Evolutionary conservation across 2,113 vertebrate species (phyloP), one percentile per base, ranked within the genome.

Genomic region (Alethe castanea): DNA sequence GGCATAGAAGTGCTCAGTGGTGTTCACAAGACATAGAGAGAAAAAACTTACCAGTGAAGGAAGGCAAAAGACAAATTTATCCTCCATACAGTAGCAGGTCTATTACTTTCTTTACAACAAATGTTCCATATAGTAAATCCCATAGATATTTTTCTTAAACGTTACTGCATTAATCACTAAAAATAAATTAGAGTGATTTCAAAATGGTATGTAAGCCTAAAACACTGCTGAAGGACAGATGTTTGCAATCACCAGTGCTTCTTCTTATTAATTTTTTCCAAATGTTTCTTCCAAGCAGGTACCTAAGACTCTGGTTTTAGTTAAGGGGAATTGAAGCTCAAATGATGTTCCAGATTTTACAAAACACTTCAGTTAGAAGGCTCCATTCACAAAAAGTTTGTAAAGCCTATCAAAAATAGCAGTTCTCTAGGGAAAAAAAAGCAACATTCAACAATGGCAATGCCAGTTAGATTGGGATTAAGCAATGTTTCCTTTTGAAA

Each of bases 181-280:
- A 90, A 91, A 60, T 86, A 91, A 95, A 78, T 60, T 20, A 60
- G 31, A 89, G 20, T 20, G n/a, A 79, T 72, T 96, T 90, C 57
- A 81, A 50, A 83, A 89, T 14, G 17, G 14, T 57, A 60, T 80
- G 12, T 79, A n/a, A 38, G 7, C 19, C 40, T 91, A 56, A 81
- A 72, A 42, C 8, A 14, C 19, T 78, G 22, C 16, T 79, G 35
- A 65, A 82, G 24, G 71, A 95, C 90, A 96, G 54, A 92, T 88
- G 74, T 94, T 94, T 94, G 73, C 69, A 82, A 93, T 90, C 45
- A 84, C 3, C 9, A 70, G 19, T 57, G 3, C 33, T 86, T 19
- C 35, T 94, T 60, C 4, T 2, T 57, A 53, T 20, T 81, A 70
- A 54, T 86, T 82, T 84, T 72, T 76, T 66, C 77, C 64, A 81